Conservation (phyloP, 1,140 invertebrate species). For the Oreohelix idahoensis region DNA sequence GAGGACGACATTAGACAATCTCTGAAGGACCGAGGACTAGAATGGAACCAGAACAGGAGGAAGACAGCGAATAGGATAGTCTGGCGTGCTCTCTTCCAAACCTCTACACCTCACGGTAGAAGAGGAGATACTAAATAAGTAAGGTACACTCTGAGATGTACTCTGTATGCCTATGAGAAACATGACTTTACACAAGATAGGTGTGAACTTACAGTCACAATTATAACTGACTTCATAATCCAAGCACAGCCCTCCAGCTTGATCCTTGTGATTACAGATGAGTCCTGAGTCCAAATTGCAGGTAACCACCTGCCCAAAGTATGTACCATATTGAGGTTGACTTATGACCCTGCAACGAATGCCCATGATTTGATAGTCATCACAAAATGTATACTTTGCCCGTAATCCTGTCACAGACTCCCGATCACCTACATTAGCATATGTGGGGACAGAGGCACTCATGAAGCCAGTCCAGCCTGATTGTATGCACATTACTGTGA, state of each 20-base stretch:
- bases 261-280: constrained; percentile 52
- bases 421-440: constrained; percentile 52
- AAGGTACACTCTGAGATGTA: too few species aligned
- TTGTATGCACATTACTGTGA: constrained; percentile 40
- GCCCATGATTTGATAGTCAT: constrained; percentile 53
- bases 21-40: too few species aligned
- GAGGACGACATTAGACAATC: too few species aligned
- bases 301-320: constrained; percentile 51
- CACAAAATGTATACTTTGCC: constrained; percentile 53
- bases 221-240: constrained; percentile 71
- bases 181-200: too few species aligned
- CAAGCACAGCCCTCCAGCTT: constrained; percentile 46
- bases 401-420: constrained; percentile 48
- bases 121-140: too few species aligned
- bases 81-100: too few species aligned
- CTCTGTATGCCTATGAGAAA: too few species aligned
- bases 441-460: constrained; percentile 51
- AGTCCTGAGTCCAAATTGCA: constrained; percentile 55
- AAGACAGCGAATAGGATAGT: too few species aligned
- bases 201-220: constrained; percentile 65
- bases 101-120: too few species aligned
- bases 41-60: too few species aligned
- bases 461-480: constrained; percentile 61
- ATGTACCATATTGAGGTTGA: constrained; percentile 32
- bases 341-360: constrained; percentile 63